phyloP scores from a whole-genome alignment of 2,113 vertebrate species.

The Embiotoca jacksoni region DNA sequence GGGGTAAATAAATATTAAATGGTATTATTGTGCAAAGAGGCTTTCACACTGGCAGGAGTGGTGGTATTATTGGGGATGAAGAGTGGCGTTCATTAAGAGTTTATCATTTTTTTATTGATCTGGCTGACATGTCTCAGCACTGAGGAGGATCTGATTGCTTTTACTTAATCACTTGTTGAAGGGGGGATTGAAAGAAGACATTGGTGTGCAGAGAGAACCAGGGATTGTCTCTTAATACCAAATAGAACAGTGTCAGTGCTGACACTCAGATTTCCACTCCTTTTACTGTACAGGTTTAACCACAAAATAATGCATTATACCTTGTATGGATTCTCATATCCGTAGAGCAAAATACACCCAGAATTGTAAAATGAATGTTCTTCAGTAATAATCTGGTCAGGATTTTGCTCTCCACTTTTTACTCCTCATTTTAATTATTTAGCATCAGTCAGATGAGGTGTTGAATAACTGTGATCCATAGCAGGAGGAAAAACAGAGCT shows the following conservation, averaged over 20 bases:
- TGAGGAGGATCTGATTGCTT: slow-evolving; percentile 67
- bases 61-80: slow-evolving; percentile 60
- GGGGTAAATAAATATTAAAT: slow-evolving; percentile 72
- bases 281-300: not conserved
- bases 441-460: not conserved
- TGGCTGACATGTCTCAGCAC: slow-evolving; percentile 63
- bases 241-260: slow-evolving; percentile 12
- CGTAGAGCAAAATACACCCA: not conserved
- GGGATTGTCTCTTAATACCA: slow-evolving; percentile 26
- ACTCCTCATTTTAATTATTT: too few relatives aligned
- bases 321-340: too few relatives aligned
- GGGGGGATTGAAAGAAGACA: slow-evolving; percentile 18
- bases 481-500: not conserved
- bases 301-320: not conserved
- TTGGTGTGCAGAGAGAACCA: slow-evolving; percentile 1
- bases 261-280: not conserved
- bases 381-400: too few relatives aligned
- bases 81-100: slow-evolving; percentile 69
- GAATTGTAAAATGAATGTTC: not conserved
- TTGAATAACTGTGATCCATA: not conserved
- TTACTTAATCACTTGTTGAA: slow-evolving; percentile 65
- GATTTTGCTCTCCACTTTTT: not conserved
- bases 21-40: slow-evolving; percentile 61
- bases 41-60: slow-evolving; percentile 55
- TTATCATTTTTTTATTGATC: slow-evolving; percentile 79